These are phyloP conservation scores for Cancer borealis DNA, from an alignment of 2,888 invertebrate species.

Conservation along the genomic window DNA sequence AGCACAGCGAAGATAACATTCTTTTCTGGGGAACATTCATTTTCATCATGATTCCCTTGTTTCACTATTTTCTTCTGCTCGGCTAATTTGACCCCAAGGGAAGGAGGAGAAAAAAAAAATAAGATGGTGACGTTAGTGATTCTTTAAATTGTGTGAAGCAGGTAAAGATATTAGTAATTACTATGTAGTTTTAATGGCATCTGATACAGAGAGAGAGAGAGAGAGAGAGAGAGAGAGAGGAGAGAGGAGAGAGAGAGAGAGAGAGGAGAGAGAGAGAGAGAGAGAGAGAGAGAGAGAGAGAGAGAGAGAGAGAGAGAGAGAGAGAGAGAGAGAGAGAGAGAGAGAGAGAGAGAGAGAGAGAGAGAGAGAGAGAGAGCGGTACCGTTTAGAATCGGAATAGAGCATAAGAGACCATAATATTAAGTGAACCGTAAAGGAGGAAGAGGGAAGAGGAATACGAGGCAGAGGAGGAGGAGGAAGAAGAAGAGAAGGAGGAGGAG, in stretches of 20 bases:
- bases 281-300: background rate
- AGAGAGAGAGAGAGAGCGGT: background rate
- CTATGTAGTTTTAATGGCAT: background rate
- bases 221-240: conserved; percentile 50
- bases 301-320: conserved; percentile 52
- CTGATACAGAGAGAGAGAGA: too few relatives aligned
- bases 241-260: conserved; percentile 52
- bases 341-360: conserved; percentile 52
- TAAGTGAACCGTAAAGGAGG: conserved; percentile 16
- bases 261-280: conserved; percentile 41
- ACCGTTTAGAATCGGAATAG: background rate
- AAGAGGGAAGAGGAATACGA: too few relatives aligned
- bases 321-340: conserved; percentile 52
- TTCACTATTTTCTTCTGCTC: background rate
- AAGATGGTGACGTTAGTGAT: background rate
- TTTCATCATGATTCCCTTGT: conserved; percentile 10
- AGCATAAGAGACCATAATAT: background rate
- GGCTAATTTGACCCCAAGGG: background rate
- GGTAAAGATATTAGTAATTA: background rate
- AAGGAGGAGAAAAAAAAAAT: background rate
- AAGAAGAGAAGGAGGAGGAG: too few relatives aligned
- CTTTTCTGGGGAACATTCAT: background rate
- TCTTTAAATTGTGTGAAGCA: background rate
- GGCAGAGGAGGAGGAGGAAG: too few relatives aligned
- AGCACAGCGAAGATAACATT: background rate